Evolutionary conservation across 2,113 vertebrate genomes (phyloP), one percentile per base, ranked within the genome.

Genomic region (Nannobrachium achirus): DNA sequence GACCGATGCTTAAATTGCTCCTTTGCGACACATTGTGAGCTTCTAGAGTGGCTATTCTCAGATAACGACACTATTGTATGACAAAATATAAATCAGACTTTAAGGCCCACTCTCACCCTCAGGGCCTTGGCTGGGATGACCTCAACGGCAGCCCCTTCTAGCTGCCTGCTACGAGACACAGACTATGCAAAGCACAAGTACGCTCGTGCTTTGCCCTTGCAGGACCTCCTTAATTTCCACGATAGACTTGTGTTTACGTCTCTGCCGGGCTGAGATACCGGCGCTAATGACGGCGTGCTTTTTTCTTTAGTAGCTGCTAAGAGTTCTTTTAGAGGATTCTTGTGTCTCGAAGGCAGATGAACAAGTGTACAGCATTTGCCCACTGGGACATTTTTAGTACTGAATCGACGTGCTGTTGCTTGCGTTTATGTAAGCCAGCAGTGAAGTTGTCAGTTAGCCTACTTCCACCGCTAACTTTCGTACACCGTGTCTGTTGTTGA

Each of bases 101-200:
- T 5, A 18, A 39, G 62, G 62, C 5, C 61, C 18, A 4, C n/a
- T 38, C n/a, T 38, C 25, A 45, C 50, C 16, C 50, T 33, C 3
- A 25, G 41, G 50, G 50, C 50, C 63, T 38, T 4, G 15, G 25
- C 19, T 56, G n/a, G n/a, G 7, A 18, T 41, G 15, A 50, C 63
- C 41, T n/a, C 56, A 42, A 66, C 15, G 46, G 41, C 7, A 20
- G 18, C 41, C 56, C 52, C 63, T 56, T 66, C 63, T n/a, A n/a
- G n/a, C n/a, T 56, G 63, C 18, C 20, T 52, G 51, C 19, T 19
- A 13, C n/a, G 25, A 66, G 33, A 51, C 60, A 40, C 6, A 25
- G 65, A 44, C 61, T 38, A n/a, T 50, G 25, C 13, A 8, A 45
- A 33, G 25, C 3, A 33, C 25, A 33, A 0, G 25, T 33, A 33